Evolutionary conservation across 2,797 vertebrate genomes (phyloP), one percentile per base, ranked within the genome.

Genomic region (Pseudochirops corinnae): DNA sequence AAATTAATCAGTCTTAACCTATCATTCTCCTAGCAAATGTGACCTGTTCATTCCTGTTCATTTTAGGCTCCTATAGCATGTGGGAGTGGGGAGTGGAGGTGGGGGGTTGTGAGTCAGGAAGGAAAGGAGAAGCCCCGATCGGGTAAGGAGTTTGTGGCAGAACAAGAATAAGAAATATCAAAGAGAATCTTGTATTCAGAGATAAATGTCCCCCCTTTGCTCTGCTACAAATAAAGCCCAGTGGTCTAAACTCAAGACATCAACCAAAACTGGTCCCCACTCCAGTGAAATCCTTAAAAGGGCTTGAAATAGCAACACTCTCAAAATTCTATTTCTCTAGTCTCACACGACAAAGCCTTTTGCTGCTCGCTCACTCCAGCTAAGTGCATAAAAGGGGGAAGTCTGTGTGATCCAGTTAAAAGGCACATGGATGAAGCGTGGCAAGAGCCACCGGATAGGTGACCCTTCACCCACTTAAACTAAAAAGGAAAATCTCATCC

Each of bases 381-480:
- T 60, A 96, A 95, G 92, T 94, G 56, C 57, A 93, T 94, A 90
- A 50, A 94, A 92, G 21, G 3, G 95, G 97, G 97, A 97, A n/a
- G 87, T 94, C 55, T 62, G 92, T 56, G 62, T 5, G 92, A 91
- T 58, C 92, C 95, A 95, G 60, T 95, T 95, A 96, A 97, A 96
- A 67, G 91, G 96, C 96, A 96, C 97, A 96, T 74, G 92, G 96
- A 97, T 96, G 96, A 93, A 94, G 95, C 13, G 94, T 57, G 95
- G 96, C 93, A 90, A 92, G 90, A 93, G 96, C 39, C 74, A 95
- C 97, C 62, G 96, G 95, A 96, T 93, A 97, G 57, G 90, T 95
- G 98, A 98, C 95, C 98, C 98, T 98, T 98, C 98, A 96, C 98
- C 98, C 98, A 94, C 33, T 98, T 95, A 53, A 50, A 90, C 0